phyloP scores from a whole-genome alignment of 1,140 invertebrate genomes.

The Drosophila saltans region DNA sequence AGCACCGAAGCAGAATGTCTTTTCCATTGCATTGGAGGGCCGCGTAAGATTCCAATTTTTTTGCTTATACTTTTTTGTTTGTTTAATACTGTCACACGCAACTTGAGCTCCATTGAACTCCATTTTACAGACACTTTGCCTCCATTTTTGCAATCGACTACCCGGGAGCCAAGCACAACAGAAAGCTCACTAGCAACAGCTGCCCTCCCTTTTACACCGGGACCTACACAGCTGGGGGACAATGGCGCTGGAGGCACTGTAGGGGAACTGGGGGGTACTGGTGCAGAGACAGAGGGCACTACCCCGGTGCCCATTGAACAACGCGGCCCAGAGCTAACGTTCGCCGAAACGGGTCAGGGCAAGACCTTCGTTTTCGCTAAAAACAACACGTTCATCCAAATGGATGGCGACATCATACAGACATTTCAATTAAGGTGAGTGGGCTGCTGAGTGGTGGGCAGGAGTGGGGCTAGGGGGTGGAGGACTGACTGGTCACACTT shows the following conservation, averaged over 20 bases:
- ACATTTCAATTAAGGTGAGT: slow-evolving; percentile 92
- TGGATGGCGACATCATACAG: slow-evolving; percentile 92
- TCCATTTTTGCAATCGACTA: slow-evolving; percentile 84
- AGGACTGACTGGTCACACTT: slow-evolving; percentile 26
- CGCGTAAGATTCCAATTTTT: slow-evolving; percentile 80
- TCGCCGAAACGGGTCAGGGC: slow-evolving; percentile 91
- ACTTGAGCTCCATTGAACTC: slow-evolving; percentile 25
- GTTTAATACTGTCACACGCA: neutral
- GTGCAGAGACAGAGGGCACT: slow-evolving; percentile 52
- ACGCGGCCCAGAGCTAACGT: slow-evolving; percentile 90
- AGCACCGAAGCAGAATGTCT: slow-evolving; percentile 89
- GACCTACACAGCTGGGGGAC: slow-evolving; percentile 51
- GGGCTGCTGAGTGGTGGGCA: slow-evolving; percentile 15
- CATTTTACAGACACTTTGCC: slow-evolving; percentile 74
- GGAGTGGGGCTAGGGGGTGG: slow-evolving; percentile 1
- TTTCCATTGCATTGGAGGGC: slow-evolving; percentile 86
- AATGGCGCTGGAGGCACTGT: slow-evolving; percentile 36
- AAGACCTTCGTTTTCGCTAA: slow-evolving; percentile 93
- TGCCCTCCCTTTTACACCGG: slow-evolving; percentile 71
- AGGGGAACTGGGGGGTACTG: slow-evolving; percentile 49
- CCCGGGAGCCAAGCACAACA: slow-evolving; percentile 84
- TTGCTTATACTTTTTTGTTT: neutral
- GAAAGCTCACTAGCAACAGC: slow-evolving; percentile 82
- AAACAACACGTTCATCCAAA: slow-evolving; percentile 93
- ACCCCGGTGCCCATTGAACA: slow-evolving; percentile 88